A percentile compares a stretch with the other conserved stretches of the same genome.
These are phyloP conservation scores for Lasius fuliginosus DNA, from an alignment of 2,888 invertebrate genomes.

Conservation along the genomic window DNA sequence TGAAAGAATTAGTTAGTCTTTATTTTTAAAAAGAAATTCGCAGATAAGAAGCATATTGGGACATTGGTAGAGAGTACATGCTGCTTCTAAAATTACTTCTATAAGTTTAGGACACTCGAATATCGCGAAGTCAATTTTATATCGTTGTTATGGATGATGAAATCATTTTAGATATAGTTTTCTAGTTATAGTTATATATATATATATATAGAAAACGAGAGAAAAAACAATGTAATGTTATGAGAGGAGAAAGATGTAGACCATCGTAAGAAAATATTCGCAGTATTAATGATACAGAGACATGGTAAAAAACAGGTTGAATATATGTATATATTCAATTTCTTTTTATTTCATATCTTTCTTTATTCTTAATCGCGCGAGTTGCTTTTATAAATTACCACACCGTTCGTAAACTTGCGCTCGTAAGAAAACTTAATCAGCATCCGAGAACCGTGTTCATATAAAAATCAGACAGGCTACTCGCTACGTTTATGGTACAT, in stretches of 20 bases:
- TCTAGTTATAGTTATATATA: too few species aligned
- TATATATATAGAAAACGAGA: too few species aligned
- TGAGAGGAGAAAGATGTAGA: background rate
- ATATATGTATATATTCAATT: background rate
- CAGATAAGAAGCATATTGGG: background rate
- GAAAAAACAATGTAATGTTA: too few species aligned
- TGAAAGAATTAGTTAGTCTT: background rate
- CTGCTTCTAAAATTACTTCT: background rate
- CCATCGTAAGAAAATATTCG: background rate
- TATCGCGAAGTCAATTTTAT: conserved; percentile 10
- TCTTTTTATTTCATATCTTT: background rate
- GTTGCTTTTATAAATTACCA: background rate
- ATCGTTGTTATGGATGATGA: background rate
- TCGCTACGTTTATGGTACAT: conserved; percentile 4
- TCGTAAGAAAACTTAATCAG: conserved; percentile 11
- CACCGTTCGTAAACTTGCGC: background rate
- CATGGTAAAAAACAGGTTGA: background rate
- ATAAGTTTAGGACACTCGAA: background rate
- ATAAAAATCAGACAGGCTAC: background rate
- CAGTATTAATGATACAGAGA: conserved; percentile 2
- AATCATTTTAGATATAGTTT: background rate
- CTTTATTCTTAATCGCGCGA: background rate
- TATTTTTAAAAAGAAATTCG: background rate
- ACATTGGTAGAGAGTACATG: background rate
- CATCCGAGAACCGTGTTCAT: background rate